phyloP scores from a whole-genome alignment of 2,888 invertebrate genomes.

The Ceraclea dissimilis region DNA sequence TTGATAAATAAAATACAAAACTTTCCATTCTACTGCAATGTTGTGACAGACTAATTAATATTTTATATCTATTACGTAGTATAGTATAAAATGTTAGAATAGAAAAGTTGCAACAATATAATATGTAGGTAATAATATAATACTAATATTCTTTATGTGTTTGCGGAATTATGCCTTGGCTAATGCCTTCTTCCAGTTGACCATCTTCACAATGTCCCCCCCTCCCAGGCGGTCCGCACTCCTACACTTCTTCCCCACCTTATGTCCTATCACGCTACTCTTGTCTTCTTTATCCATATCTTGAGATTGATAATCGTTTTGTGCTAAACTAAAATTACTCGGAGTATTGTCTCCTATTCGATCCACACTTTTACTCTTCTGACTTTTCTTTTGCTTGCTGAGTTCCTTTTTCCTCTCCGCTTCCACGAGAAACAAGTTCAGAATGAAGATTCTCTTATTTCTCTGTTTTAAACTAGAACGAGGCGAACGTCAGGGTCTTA shows the following conservation, averaged over 20 bases:
- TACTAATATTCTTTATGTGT: neutral
- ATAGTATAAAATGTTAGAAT: too few relatives aligned
- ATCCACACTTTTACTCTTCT: slow-evolving; percentile 23
- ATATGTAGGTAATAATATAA: neutral
- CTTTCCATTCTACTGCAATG: too few relatives aligned
- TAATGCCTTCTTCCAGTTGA: slow-evolving; percentile 23
- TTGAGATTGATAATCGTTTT: slow-evolving; percentile 1
- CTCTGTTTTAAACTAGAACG: slow-evolving; percentile 7
- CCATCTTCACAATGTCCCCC: slow-evolving; percentile 11
- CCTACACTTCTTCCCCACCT: slow-evolving; percentile 20
- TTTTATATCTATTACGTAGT: too few relatives aligned
- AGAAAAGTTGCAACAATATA: too few relatives aligned
- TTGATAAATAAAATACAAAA: too few relatives aligned
- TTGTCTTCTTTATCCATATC: neutral
- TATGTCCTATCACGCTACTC: slow-evolving; percentile 3
- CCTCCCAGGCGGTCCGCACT: slow-evolving; percentile 19
- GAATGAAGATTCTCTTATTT: slow-evolving; percentile 15
- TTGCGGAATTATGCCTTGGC: slow-evolving; percentile 16
- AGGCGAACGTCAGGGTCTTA: slow-evolving; percentile 28
- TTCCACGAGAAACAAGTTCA: slow-evolving; percentile 19
- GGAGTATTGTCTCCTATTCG: slow-evolving; percentile 20
- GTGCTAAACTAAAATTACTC: slow-evolving; percentile 2
- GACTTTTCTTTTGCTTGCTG: slow-evolving; percentile 9
- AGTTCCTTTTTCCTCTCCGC: slow-evolving; percentile 6
- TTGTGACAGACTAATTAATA: too few relatives aligned